Conservation (phyloP, 2,113 vertebrate genomes). For the Protomyctophum bolini region DNA sequence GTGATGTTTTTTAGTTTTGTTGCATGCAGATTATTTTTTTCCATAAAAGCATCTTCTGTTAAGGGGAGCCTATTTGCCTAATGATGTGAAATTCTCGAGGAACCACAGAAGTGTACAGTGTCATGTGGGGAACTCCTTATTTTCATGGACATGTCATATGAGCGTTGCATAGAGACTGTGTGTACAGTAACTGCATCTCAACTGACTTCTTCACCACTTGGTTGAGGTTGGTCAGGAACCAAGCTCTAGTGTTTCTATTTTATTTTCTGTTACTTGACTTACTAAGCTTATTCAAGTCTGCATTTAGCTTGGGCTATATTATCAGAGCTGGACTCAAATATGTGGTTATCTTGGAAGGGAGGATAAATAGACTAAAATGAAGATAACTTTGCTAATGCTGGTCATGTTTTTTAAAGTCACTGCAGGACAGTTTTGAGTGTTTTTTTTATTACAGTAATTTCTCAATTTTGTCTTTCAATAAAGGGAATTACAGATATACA, state of each 20-base stretch:
- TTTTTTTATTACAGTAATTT: slow-evolving; percentile 38
- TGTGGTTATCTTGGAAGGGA: slow-evolving; percentile 26
- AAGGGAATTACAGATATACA: slow-evolving; percentile 39
- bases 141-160: not conserved
- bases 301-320: slow-evolving; percentile 40
- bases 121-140: slow-evolving; percentile 3
- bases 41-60: not conserved
- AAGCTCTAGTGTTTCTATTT: slow-evolving; percentile 39
- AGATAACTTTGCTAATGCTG: slow-evolving; percentile 71
- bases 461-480: slow-evolving; percentile 38
- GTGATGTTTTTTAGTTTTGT: not conserved
- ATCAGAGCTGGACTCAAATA: slow-evolving; percentile 89
- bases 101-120: not conserved
- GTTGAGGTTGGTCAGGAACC: slow-evolving; percentile 71
- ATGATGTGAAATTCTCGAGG: not conserved
- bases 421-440: slow-evolving; percentile 78
- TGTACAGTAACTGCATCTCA: slow-evolving; percentile 11
- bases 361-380: slow-evolving; percentile 31
- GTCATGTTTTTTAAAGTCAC: slow-evolving; percentile 78
- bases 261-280: slow-evolving; percentile 34
- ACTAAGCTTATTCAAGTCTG: slow-evolving; percentile 27
- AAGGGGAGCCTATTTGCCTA: slow-evolving; percentile 6
- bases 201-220: slow-evolving; percentile 16
- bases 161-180: slow-evolving; percentile 20
- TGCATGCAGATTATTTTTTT: slow-evolving; percentile 51